Evolutionary conservation across 2,888 invertebrate genomes (phyloP).

Genomic region (Tubulanus polymorphus): DNA sequence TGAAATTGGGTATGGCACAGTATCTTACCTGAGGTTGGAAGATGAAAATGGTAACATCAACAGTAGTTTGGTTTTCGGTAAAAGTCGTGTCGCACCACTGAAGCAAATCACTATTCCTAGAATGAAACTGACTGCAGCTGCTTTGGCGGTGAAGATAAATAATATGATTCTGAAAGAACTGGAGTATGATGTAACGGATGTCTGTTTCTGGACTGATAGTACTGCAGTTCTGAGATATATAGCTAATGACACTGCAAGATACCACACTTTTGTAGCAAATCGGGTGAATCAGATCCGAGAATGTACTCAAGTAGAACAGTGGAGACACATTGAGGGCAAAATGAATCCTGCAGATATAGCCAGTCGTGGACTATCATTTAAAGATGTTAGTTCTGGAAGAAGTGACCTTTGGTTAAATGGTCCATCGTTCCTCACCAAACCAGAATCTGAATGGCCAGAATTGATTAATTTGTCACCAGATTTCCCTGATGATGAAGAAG

Average conservation of each 20-base stretch:
- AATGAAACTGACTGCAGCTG: background rate
- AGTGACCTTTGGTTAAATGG: background rate
- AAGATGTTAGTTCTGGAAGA: background rate
- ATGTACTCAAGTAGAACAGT: background rate
- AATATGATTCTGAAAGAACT: background rate
- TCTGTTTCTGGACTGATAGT: slow-evolving; percentile 8
- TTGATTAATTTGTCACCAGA: too few species aligned
- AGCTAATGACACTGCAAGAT: background rate
- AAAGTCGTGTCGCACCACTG: background rate
- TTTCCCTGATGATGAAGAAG: background rate
- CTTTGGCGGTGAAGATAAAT: background rate
- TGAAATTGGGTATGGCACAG: background rate
- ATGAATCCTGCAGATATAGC: slow-evolving; percentile 8
- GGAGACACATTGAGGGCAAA: slow-evolving; percentile 4
- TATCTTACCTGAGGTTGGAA: background rate
- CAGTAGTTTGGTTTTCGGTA: background rate
- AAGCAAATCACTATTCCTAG: background rate
- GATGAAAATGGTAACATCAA: background rate
- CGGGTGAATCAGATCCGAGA: slow-evolving; percentile 6
- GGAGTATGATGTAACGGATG: background rate
- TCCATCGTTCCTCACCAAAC: background rate
- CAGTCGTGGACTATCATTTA: background rate
- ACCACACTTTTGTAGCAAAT: slow-evolving; percentile 11
- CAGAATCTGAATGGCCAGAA: background rate
- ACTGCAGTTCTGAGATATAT: slow-evolving; percentile 6